These are phyloP conservation scores for Aporrectodea caliginosa DNA, from an alignment of 1,140 invertebrate genomes.

Conservation along the genomic window DNA sequence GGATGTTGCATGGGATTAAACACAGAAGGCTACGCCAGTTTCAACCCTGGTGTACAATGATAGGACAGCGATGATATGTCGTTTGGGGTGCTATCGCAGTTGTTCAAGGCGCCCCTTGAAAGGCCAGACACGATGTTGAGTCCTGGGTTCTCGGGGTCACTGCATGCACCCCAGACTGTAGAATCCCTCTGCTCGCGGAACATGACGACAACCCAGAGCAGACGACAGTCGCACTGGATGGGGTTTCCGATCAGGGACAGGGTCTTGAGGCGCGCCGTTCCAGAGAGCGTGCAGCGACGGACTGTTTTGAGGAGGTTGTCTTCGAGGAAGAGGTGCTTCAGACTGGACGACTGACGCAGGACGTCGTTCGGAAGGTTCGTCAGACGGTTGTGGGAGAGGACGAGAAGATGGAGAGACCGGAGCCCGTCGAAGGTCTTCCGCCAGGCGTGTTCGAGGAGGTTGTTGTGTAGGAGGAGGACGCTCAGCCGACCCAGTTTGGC, in stretches of 20 bases:
- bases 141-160: too few species aligned
- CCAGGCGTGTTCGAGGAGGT: slow-evolving; percentile 59
- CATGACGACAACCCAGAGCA: slow-evolving; percentile 14
- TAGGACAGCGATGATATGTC: too few species aligned
- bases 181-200: neutral
- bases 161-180: too few species aligned
- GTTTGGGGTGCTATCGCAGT: too few species aligned
- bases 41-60: too few species aligned
- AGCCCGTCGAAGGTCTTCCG: slow-evolving; percentile 15
- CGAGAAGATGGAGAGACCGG: neutral
- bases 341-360: slow-evolving; percentile 1
- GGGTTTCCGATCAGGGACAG: slow-evolving; percentile 24
- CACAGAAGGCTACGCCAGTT: too few species aligned
- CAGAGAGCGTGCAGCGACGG: neutral
- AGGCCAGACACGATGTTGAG: too few species aligned
- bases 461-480: slow-evolving; percentile 67
- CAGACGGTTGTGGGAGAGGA: slow-evolving; percentile 21
- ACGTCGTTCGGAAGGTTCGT: slow-evolving; percentile 1
- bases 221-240: slow-evolving; percentile 24
- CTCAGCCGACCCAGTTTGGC: slow-evolving; percentile 63
- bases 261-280: slow-evolving; percentile 16
- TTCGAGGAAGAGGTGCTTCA: slow-evolving; percentile 21
- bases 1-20: too few species aligned
- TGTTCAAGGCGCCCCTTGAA: too few species aligned
- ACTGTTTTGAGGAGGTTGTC: slow-evolving; percentile 15